Evolutionary conservation across 2,797 vertebrate species (phyloP), one percentile per base, ranked within the genome.

Genomic region (Poeciliopsis paucimaculata): DNA sequence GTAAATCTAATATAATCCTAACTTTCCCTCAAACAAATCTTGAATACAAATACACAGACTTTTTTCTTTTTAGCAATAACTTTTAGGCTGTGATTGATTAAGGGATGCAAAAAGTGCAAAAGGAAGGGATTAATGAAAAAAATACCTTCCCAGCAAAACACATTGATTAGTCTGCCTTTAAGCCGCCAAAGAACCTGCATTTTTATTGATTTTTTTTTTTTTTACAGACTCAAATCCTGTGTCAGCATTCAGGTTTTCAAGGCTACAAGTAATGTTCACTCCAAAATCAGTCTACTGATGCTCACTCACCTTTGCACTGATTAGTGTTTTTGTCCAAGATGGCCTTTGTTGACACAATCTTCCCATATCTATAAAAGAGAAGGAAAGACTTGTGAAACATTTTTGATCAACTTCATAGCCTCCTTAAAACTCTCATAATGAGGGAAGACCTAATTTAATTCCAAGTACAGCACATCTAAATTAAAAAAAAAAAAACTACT

Each of bases 281-380:
- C 7, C 9, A n/a, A 26, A 80, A 41, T 3, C 26, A 78, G 49
- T 75, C 55, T 60, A 3, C 1, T 31, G 55, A 76, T 77, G 73
- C 43, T 76, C 72, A 89, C 95, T 94, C 96, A 99, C 98, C 98
- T 98, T 99, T 99, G 94, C 98, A 99, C 84, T 99, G 98, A 96
- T 99, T 99, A 76, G 98, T 99, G 95, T 98, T 99, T 96, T 99
- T 99, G 96, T 99, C 98, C 88, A 99, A 96, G 94, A 99, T 99
- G 93, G 98, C 98, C 96, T 99, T 99, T 84, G 98, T 99, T 85
- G 98, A 99, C 87, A 99, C 98, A 91, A 99, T 99, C 96, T 99
- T 99, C 86, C 98, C 98, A 92, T 98, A 99, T 92, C 98, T 99
- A 93, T 36, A 88, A 95, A 77, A 77, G 26, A 62, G 64, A 49